Evolutionary conservation across 2,113 vertebrate genomes (phyloP), one percentile per base, ranked within the genome.

Genomic region (Abramis brama): DNA sequence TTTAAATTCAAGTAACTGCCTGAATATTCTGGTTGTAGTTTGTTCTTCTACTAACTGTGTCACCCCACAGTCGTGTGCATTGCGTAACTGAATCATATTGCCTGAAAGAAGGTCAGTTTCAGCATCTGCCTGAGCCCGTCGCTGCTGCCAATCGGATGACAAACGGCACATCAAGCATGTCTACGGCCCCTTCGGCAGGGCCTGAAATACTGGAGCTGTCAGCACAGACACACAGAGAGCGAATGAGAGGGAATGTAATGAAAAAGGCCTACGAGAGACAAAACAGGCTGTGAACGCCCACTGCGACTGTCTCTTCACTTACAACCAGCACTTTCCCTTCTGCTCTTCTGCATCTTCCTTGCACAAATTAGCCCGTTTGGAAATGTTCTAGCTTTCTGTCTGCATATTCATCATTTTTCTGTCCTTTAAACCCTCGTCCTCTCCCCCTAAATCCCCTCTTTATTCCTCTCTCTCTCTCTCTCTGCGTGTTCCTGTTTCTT

Each of bases 201-300:
- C 78, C 87, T 33, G 66, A 85, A 88, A 88, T 88, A 85, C 83
- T 36, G 30, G 45, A 77, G 79, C 79, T 68, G 68, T 84, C 82
- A 68, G 45, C 45, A 33, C 21, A 66, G 25, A 73, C 12, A 13
- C 36, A 43, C 39, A 71, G 2, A 45, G 25, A 71, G n/a, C 12
- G 23, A 66, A n/a, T 39, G 59, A 78, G 85, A 62, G 60, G 50
- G 83, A 83, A n/a, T 36, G 47, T 30, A 83, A 83, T 33, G 55
- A 80, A 39, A 73, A 12, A 60, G 4, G 52, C 43, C 21, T 83
- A 25, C 70, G 66, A 85, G 78, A 86, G 39, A 62, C 57, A 30
- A n/a, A 81, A 27, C 39, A 70, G 25, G 45, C 25, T 76, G 71
- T 30, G 82, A 62, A 52, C 62, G 43, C 79, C 79, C 79, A 68